Evolutionary conservation across 2,888 invertebrate genomes (phyloP).

Genomic region (Zootermopsis nevadensis): DNA sequence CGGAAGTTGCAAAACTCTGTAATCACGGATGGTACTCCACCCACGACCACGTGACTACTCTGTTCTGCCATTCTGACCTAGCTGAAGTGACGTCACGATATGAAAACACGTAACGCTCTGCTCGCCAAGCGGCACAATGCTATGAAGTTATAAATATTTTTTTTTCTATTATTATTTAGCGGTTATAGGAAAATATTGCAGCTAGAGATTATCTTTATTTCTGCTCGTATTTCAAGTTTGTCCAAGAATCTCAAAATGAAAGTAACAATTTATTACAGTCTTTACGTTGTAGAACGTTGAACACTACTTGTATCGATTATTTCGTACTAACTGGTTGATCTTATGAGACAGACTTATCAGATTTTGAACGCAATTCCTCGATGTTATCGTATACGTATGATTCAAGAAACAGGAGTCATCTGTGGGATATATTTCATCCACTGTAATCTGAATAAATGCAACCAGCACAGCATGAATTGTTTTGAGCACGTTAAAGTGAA

Average conservation of each 20-base stretch:
- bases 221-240: neutral
- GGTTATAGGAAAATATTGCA: neutral
- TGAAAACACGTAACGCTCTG: conserved; percentile 37
- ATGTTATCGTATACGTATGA: too few species aligned
- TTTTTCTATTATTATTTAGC: neutral
- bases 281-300: too few species aligned
- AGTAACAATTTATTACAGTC: too few species aligned
- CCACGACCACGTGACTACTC: conserved; percentile 32
- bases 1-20: conserved; percentile 43
- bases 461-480: too few species aligned
- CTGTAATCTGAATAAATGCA: too few species aligned
- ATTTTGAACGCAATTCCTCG: too few species aligned
- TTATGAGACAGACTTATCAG: too few species aligned
- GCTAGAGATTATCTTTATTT: neutral
- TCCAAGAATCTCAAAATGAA: neutral
- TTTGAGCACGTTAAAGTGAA: too few species aligned
- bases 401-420: too few species aligned
- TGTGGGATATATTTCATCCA: too few species aligned
- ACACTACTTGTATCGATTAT: too few species aligned
- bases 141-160: neutral
- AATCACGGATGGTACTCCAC: conserved; percentile 37
- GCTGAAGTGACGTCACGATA: conserved; percentile 35
- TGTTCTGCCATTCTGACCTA: conserved; percentile 35
- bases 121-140: conserved; percentile 39
- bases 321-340: too few species aligned